Conservation (phyloP, 1,140 invertebrate genomes). For the silkworm (Bombyx mori) region ASM3026992v2 NC_085130.1:608001-608500, state of each 20-base stretch:
- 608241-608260: too few species aligned
- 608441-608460: constrained; percentile 24
- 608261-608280: too few species aligned
- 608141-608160: constrained; percentile 22
- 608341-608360: too few species aligned
- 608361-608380: too few species aligned
- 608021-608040: constrained; percentile 16
- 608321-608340: too few species aligned
- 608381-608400: too few species aligned
- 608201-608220: background rate
- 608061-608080: constrained; percentile 18
- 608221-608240: too few species aligned
- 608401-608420: too few species aligned
- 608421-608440: background rate
- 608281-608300: too few species aligned
- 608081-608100: constrained; percentile 17
- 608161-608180: background rate
- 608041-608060: constrained; percentile 21
- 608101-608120: constrained; percentile 22
- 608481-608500: constrained; percentile 18
- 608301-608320: too few species aligned
- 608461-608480: constrained; percentile 22
- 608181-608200: background rate
- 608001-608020: constrained; percentile 9
- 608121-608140: constrained; percentile 38